Evolutionary conservation across 2,888 invertebrate species (phyloP), one percentile per base, ranked within the genome.

Genomic region (Psylliodes chrysocephalus): DNA sequence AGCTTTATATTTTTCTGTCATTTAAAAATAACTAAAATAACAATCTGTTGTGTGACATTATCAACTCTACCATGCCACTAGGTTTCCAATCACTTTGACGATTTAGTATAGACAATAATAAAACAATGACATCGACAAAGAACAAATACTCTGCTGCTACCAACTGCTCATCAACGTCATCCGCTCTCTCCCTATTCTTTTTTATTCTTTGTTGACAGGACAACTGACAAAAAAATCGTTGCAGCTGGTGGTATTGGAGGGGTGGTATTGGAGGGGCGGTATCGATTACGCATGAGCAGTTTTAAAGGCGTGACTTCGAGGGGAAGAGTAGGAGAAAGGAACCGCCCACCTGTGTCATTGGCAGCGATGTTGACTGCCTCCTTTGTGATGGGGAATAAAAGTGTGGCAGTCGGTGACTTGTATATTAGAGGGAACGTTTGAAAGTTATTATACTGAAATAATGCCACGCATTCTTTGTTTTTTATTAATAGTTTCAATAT

Each of bases 181-280:
- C n/a, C n/a, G n/a, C n/a, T 54, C 28, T 51, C 46, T 60, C 64
- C 65, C 66, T 64, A 66, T 70, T 68, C 64, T 64, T 70, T 70
- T 71, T 72, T 73, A 66, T 72, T 69, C 68, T 74, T 75, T 74
- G 76, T 78, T 77, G 78, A 77, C 77, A 73, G 72, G 71, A 76
- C 74, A 71, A 74, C 73, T 71, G 75, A 72, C 70, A 78, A 79
- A 79, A 59, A 79, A 79, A 79, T 78, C 78, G 73, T 79, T 78
- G 79, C 79, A 79, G 79, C 79, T 79, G 79, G 73, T 73, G 66
- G 57, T 8, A 19, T 28, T 66, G 75, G 73, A 70, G 75, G 70
- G 68, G 54, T 8, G 18, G 19, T 33, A 19, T 14, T 53, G 17
- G 60, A 70, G 75, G 70, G 68, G 54, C 7, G 18, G 19, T 33